Conservation (phyloP, 2,113 vertebrate species). For the Sialia sialis region DNA sequence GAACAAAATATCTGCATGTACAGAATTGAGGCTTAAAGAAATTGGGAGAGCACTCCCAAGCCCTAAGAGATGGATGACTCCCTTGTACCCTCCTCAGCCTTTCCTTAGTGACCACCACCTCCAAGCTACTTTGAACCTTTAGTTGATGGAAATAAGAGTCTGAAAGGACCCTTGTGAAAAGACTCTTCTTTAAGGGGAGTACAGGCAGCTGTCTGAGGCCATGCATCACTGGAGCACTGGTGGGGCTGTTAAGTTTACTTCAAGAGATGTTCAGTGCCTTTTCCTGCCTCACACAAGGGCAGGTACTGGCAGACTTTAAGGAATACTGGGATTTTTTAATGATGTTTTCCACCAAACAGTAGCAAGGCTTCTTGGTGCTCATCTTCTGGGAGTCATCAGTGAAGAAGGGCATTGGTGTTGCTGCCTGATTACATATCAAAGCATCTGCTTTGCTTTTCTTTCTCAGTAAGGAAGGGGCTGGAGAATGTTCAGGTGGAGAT, state of each 20-base stretch:
- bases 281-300: not conserved
- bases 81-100: not conserved
- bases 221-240: not conserved
- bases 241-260: not conserved
- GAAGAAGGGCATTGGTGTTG: not conserved
- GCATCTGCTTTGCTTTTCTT: not conserved
- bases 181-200: not conserved
- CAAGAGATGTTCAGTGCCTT: not conserved
- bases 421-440: not conserved
- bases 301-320: accelerated
- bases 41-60: not conserved
- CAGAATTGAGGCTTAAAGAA: not conserved
- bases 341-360: not conserved
- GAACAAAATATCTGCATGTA: not conserved
- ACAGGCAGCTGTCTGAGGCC: not conserved
- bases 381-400: not conserved
- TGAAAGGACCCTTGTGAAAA: not conserved
- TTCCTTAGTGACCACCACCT: not conserved
- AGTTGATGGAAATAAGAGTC: not conserved
- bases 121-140: not conserved
- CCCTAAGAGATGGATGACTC: not conserved
- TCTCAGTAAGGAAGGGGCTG: not conserved
- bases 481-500: not conserved
- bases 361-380: not conserved
- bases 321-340: not conserved